Evolutionary conservation across 2,797 vertebrate species (phyloP).

Genomic region (Smutsia gigantea): DNA sequence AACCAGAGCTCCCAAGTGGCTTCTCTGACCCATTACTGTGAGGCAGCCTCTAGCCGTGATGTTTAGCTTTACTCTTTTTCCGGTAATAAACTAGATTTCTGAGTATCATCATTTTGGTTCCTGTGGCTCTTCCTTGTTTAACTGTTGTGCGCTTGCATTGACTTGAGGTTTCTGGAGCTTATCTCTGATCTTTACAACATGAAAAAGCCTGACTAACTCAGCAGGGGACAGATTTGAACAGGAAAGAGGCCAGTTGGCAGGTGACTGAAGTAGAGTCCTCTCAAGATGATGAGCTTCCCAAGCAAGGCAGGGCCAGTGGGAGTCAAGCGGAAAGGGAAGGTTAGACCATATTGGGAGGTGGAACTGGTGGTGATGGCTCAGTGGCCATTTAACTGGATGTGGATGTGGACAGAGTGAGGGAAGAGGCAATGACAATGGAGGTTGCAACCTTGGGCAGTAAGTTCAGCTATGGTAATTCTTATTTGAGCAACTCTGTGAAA

Average conservation of each 20-base stretch:
- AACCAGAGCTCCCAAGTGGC: not conserved
- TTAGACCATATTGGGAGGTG: not conserved
- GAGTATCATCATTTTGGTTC: not conserved
- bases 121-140: not conserved
- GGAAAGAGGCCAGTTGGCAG: not conserved
- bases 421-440: not conserved
- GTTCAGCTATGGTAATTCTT: not conserved
- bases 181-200: not conserved
- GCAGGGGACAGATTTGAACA: not conserved
- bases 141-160: not conserved
- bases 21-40: not conserved
- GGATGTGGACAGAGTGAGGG: not conserved
- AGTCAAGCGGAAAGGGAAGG: not conserved
- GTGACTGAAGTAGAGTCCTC: not conserved
- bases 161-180: not conserved
- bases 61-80: not conserved
- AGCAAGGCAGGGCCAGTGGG: not conserved
- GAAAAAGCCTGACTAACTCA: not conserved
- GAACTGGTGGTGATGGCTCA: not conserved
- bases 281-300: not conserved
- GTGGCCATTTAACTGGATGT: not conserved
- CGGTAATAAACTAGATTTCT: not conserved
- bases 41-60: not conserved
- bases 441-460: not conserved
- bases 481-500: slow-evolving; percentile 14